Evolutionary conservation across 2,113 vertebrate genomes (phyloP), one percentile per base, ranked within the genome.

Genomic region (Coptodon bakossiorum): DNA sequence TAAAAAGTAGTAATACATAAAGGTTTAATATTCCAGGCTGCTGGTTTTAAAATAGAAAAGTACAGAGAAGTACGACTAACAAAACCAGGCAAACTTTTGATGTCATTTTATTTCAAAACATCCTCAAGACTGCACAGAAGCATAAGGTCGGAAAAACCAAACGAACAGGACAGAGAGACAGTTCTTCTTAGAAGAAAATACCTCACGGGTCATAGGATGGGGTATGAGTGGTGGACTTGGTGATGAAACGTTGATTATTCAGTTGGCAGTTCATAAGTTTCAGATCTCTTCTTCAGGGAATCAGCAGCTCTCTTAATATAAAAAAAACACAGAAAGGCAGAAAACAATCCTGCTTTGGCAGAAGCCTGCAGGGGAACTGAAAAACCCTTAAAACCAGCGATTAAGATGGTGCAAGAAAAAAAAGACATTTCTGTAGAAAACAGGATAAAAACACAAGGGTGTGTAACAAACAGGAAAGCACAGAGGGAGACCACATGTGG

Each of bases 181-280:
- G 43, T 78, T 78, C 71, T 50, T 78, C 86, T 93, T 71, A 91
- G 91, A 93, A 91, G 89, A 93, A 92, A 91, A 83, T 57, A 50
- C 31, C 79, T 89, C 83, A 19, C 48, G 52, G 43, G 24, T 78
- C 43, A 59, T 0, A 5, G 40, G 45, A 7, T 3, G 6, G 38
- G 59, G 17, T 6, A 13, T 52, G 40, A 73, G 38, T 14, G n/a
- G 22, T 22, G n/a, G 66, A 19, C 48, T 76, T 83, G 7, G 82
- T 36, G 43, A 81, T 27, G 63, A 83, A 61, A 43, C 1, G 4
- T 43, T 38, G 40, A 68, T 56, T 81, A 61, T 56, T 83, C 11
- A 31, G 6, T 5, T 7, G 31, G 45, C 19, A 71, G 76, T 52
- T 85, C 50, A 6, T 29, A 53, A 80, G 78, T 76, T 83, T 76